Percentiles rank a stretch among this genome's conserved stretches.
These are phyloP conservation scores for Chascanopsetta lugubris DNA, from an alignment of 2,113 vertebrate genomes.

Conservation along the genomic window DNA sequence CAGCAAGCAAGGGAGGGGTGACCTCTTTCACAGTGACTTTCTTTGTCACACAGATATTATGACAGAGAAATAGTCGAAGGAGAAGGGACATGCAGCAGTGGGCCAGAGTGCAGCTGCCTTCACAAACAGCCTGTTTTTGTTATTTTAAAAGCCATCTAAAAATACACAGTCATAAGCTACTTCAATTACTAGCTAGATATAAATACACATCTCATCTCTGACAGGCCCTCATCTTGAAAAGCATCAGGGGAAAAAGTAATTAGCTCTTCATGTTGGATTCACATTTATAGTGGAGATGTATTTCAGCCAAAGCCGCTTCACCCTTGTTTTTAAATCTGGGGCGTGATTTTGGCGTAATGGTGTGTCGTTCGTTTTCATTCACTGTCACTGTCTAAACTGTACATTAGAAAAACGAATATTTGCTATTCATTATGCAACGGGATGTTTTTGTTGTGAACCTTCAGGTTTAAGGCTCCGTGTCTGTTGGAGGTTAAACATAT, in stretches of 20 bases:
- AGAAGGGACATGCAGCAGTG: not conserved
- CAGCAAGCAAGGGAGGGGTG: constrained; percentile 26
- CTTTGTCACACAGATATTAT: constrained; percentile 34
- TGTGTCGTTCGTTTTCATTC: not conserved
- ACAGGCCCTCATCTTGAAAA: constrained; percentile 46
- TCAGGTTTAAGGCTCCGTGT: constrained; percentile 4
- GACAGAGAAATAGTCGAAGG: constrained; percentile 10
- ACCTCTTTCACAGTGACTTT: constrained; percentile 50
- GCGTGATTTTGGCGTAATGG: not conserved
- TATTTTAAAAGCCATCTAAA: constrained; percentile 62
- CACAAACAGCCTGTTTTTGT: constrained; percentile 55
- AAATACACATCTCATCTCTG: constrained; percentile 57
- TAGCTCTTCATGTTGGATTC: constrained; percentile 25
- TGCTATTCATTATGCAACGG: not conserved
- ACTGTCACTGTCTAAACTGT: not conserved
- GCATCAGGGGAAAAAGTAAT: constrained; percentile 16
- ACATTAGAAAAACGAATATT: not conserved
- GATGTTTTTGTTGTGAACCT: not conserved
- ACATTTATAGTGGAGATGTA: constrained; percentile 22
- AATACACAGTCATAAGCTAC: constrained; percentile 56
- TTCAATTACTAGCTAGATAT: constrained; percentile 67
- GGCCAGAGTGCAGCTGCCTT: constrained; percentile 22
- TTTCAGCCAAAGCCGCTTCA: constrained; percentile 20
- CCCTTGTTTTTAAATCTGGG: constrained; percentile 19
- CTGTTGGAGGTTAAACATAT: not conserved